Evolutionary conservation across 2,888 invertebrate genomes (phyloP).

Genomic region (Drosophila colorata): DNA sequence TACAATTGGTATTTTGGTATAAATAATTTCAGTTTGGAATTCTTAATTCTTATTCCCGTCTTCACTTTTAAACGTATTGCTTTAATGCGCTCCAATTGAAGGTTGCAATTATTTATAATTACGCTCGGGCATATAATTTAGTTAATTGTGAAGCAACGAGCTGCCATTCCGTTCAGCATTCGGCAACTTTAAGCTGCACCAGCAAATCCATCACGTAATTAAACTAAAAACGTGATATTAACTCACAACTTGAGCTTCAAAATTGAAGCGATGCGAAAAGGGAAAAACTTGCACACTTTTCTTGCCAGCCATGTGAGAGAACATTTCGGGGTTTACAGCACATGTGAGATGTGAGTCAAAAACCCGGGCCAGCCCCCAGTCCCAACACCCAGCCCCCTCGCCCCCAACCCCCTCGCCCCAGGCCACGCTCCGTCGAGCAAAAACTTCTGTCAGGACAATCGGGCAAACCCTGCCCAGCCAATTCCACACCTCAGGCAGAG

Average conservation of each 20-base stretch:
- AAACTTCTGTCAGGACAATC: conserved; percentile 47
- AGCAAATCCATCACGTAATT: conserved; percentile 70
- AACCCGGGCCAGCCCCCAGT: not conserved
- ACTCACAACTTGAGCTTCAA: conserved; percentile 52
- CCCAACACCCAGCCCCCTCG: too few relatives aligned
- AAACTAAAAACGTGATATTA: conserved; percentile 72
- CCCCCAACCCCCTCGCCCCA: not conserved
- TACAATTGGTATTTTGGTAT: too few relatives aligned
- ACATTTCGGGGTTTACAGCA: conserved; percentile 50
- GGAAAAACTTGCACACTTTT: conserved; percentile 24
- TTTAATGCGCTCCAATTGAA: not conserved
- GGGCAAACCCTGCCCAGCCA: conserved; percentile 48
- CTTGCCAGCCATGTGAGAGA: conserved; percentile 26
- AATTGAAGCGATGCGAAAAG: conserved; percentile 36
- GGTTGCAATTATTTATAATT: conserved; percentile 13
- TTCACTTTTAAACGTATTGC: not conserved
- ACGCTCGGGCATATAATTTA: conserved; percentile 15
- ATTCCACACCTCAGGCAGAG: conserved; percentile 63
- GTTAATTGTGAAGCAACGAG: conserved; percentile 11
- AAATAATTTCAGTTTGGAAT: too few relatives aligned
- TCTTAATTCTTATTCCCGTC: too few relatives aligned
- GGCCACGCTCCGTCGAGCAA: not conserved
- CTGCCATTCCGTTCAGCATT: conserved; percentile 5
- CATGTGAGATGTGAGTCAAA: conserved; percentile 42
- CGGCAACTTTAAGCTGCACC: conserved; percentile 41